Conservation (phyloP, 1,140 invertebrate species). For the Bactericera cockerelli region DNA sequence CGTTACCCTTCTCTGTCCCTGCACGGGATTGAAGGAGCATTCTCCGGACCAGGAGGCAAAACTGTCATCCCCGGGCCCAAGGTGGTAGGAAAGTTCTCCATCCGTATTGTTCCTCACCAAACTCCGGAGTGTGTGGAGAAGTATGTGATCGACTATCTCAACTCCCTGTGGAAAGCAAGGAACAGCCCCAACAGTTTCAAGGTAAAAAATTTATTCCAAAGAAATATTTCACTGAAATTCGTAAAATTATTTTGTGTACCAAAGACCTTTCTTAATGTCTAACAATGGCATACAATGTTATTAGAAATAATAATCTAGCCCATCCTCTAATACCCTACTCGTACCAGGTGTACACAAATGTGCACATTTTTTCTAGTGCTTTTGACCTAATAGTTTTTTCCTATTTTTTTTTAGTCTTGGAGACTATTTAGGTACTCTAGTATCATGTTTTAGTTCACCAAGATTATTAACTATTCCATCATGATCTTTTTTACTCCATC, state of each 20-base stretch:
- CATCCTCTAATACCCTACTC: no score
- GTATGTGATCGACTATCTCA: slow-evolving; percentile 55
- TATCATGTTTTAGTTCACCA: no score
- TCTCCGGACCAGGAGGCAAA: slow-evolving; percentile 78
- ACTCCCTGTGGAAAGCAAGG: slow-evolving; percentile 45
- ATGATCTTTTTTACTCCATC: no score
- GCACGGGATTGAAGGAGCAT: slow-evolving; percentile 88
- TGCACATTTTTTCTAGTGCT: no score
- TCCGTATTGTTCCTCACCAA: slow-evolving; percentile 86
- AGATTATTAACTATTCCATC: no score
- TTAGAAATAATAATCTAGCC: not conserved
- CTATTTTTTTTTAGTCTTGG: no score
- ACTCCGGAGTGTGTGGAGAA: slow-evolving; percentile 57
- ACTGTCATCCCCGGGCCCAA: slow-evolving; percentile 92
- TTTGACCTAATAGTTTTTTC: no score
- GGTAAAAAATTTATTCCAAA: no score
- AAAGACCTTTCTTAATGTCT: no score
- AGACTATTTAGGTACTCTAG: no score
- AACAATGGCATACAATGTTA: not conserved
- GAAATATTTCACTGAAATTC: no score
- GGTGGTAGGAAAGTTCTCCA: slow-evolving; percentile 92
- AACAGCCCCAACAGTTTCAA: slow-evolving; percentile 75
- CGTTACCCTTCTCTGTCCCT: slow-evolving; percentile 75
- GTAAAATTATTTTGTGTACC: slow-evolving; percentile 11
- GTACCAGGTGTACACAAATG: no score